Conservation (phyloP, 2,113 vertebrate species). For the Oreochromis spilurus region DNA sequence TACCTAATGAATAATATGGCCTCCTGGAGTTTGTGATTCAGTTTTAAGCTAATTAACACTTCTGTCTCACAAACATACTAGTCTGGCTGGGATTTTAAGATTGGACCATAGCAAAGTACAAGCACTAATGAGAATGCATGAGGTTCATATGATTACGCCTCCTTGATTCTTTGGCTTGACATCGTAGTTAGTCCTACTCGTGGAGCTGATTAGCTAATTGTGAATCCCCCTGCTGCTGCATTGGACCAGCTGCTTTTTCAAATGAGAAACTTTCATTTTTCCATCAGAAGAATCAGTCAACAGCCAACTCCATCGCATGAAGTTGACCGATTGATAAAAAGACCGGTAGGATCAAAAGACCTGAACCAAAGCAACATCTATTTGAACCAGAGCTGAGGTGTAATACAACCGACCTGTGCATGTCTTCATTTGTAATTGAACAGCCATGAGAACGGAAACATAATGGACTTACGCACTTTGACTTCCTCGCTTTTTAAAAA, state of each 20-base stretch:
- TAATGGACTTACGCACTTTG: not conserved
- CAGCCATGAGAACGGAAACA: not conserved
- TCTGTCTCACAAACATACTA: not conserved
- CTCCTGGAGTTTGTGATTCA: not conserved
- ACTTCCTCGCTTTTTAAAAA: not conserved
- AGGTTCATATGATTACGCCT: not conserved
- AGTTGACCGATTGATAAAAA: not conserved
- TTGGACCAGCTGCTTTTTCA: not conserved
- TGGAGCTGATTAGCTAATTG: not conserved
- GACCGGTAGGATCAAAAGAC: not conserved
- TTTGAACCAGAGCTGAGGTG: not conserved
- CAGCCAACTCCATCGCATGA: accelerated
- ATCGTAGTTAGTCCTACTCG: not conserved
- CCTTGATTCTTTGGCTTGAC: not conserved
- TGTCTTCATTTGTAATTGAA: not conserved
- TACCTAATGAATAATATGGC: not conserved
- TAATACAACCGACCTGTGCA: not conserved
- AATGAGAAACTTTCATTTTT: not conserved
- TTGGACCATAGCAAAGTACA: accelerated
- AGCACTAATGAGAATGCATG: not conserved
- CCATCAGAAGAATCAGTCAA: not conserved
- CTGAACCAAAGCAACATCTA: not conserved
- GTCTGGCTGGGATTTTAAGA: not conserved
- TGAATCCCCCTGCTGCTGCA: not conserved
- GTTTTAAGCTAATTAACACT: not conserved